Evolutionary conservation across 2,113 vertebrate species (phyloP).

Genomic region (Chaetops frenatus): DNA sequence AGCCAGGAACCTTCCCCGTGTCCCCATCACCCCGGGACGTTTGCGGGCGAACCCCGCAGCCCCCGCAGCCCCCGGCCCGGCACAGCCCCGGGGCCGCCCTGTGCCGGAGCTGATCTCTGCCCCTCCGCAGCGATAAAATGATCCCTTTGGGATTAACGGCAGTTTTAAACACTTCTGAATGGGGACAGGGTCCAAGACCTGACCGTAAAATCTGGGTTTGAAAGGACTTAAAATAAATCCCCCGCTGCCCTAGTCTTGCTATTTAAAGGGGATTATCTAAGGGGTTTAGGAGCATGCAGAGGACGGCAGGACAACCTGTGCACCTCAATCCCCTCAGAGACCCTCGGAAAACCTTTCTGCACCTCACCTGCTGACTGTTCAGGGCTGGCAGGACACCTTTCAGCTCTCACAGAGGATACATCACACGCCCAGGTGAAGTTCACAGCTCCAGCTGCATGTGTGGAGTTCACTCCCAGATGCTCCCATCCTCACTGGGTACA

Average conservation of each 20-base stretch:
- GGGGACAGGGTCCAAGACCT: neutral
- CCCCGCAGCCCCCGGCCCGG: neutral
- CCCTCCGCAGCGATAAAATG: neutral
- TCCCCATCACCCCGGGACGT: neutral
- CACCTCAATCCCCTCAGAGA: neutral
- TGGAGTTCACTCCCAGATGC: fast-evolving
- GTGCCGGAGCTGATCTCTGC: neutral
- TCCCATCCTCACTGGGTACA: neutral
- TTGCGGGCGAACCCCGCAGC: neutral
- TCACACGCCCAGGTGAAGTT: neutral
- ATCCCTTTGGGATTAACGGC: neutral
- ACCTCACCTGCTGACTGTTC: neutral
- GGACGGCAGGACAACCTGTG: neutral
- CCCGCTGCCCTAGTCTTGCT: neutral
- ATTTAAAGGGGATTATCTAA: slow-evolving; percentile 43
- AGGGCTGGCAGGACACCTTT: neutral
- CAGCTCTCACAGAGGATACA: neutral
- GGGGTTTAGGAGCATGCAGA: slow-evolving; percentile 9
- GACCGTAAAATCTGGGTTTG: slow-evolving; percentile 18
- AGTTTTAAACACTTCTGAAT: neutral
- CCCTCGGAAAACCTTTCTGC: neutral
- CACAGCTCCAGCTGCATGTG: fast-evolving
- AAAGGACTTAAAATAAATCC: slow-evolving; percentile 54
- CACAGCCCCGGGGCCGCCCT: neutral
- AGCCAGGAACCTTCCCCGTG: neutral